Evolutionary conservation across 2,113 vertebrate genomes (phyloP).

Genomic region (Apistogramma diplotaenia): DNA sequence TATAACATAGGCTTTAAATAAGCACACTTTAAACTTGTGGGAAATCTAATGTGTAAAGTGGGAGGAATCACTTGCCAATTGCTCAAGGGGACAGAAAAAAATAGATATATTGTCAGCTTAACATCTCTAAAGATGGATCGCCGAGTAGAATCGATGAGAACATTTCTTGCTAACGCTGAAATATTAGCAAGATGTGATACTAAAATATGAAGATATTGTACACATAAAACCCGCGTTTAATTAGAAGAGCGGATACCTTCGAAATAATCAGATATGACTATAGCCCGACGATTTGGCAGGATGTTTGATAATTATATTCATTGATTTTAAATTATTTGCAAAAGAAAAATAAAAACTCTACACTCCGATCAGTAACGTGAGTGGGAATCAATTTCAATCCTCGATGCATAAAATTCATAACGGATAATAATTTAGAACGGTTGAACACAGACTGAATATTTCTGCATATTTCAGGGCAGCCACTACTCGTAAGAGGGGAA

Average conservation of each 20-base stretch:
- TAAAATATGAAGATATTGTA: background rate
- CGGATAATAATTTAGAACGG: constrained; percentile 56
- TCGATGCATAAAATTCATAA: constrained; percentile 47
- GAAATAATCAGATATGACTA: constrained; percentile 32
- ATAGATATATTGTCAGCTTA: constrained; percentile 43
- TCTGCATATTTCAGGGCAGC: constrained; percentile 57
- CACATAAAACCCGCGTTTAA: background rate
- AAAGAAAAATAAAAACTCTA: constrained; percentile 20
- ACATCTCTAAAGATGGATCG: constrained; percentile 26
- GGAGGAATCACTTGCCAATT: constrained; percentile 67
- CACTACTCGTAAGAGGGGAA: constrained; percentile 34
- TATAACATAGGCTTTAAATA: constrained; percentile 73
- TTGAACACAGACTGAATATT: constrained; percentile 50
- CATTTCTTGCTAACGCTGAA: constrained; percentile 10
- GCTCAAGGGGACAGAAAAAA: constrained; percentile 53
- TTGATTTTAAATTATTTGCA: constrained; percentile 51
- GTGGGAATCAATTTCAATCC: constrained; percentile 60
- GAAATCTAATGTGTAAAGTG: constrained; percentile 73
- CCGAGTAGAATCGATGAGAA: background rate
- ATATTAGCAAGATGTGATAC: background rate
- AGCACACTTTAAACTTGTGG: constrained; percentile 72
- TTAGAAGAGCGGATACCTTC: constrained; percentile 5
- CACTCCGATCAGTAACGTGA: constrained; percentile 50
- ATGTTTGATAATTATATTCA: constrained; percentile 63
- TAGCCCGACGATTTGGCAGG: constrained; percentile 15